Base-by-base conservation (phyloP, 2,113 vertebrate genomes). In the Ardeotis arabs region DNA sequence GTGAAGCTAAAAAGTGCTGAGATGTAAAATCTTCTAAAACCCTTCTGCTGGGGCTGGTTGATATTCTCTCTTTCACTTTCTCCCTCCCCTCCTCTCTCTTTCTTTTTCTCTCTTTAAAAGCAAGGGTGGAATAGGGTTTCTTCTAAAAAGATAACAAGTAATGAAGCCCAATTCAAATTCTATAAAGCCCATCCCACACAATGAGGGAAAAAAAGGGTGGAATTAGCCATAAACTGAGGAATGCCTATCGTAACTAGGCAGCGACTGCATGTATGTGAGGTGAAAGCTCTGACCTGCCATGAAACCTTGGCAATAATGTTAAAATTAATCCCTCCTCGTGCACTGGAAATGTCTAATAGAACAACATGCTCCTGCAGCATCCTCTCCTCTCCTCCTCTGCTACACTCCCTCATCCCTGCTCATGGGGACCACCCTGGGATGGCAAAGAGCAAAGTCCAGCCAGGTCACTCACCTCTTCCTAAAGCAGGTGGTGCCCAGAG, bases 1-100 rank as follows among this genome's bases (percentile, higher is more conserved):
- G 84, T 66, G 81, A 93, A 83, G 39, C 70, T 95, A 84, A 89
- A 89, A 95, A 82, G 78, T 83, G 66, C 74, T 90, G 93, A 95
- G 83, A 83, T 80, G 59, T 73, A 85, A 91, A 93, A 82, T 76
- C 49, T 89, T 77, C 84, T 84, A 50, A 93, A 91, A 21, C 35
- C 49, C 74, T 89, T 96, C 82, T 94, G 35, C 77, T 82, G 66
- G 14, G 27, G 44, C 14, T 0, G 2, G 12, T 5, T 91, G 73
- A 58, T 75, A 64, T 17, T 62, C 27, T 76, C 13, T 79, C 19
- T 84, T 8, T 56, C 15, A 28, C 7, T 37, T 3, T 14, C 6
- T 27, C n/a, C 21, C 12, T 22, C 21, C 14, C 8, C 3, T 4
- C 7, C 10, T 23, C 7, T 7, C 0, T 2, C 8, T 24, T 16